Percentiles rank a stretch among this genome's conserved stretches.
Conservation (phyloP, 2,888 invertebrate species). For the Cistogaster globosa region DNA sequence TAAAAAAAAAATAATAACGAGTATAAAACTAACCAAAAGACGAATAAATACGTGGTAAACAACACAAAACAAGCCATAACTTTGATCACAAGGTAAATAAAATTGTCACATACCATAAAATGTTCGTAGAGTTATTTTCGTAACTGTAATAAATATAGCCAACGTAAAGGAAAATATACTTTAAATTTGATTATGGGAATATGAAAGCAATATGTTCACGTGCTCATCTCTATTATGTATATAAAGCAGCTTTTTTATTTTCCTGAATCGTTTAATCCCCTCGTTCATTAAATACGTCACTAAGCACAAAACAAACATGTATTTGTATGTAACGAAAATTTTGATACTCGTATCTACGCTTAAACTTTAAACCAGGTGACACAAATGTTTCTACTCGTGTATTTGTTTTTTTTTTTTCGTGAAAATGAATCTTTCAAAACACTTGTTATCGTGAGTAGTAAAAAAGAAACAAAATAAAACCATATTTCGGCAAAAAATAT, state of each 20-base stretch:
- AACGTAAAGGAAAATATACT: too few relatives aligned
- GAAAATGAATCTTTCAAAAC: conserved; percentile 16
- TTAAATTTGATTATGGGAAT: too few relatives aligned
- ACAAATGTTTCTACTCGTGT: neutral
- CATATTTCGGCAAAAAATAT: conserved; percentile 18
- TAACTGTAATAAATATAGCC: too few relatives aligned
- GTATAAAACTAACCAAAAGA: too few relatives aligned
- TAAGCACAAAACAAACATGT: neutral
- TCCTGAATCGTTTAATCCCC: neutral
- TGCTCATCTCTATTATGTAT: neutral
- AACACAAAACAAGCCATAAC: too few relatives aligned
- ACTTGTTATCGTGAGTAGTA: neutral
- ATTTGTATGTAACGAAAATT: neutral
- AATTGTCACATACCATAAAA: too few relatives aligned
- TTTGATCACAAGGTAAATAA: too few relatives aligned
- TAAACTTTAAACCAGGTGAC: conserved; percentile 1
- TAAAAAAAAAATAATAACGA: too few relatives aligned
- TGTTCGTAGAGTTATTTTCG: too few relatives aligned
- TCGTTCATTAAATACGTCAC: conserved; percentile 1
- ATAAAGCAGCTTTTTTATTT: neutral
- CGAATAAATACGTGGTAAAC: too few relatives aligned
- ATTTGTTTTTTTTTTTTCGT: neutral
- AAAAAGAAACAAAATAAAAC: neutral
- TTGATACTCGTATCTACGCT: neutral
- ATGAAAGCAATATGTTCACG: too few relatives aligned